These are phyloP conservation scores for Venturia canescens DNA, from an alignment of 1,140 invertebrate genomes.

Conservation along the genomic window DNA sequence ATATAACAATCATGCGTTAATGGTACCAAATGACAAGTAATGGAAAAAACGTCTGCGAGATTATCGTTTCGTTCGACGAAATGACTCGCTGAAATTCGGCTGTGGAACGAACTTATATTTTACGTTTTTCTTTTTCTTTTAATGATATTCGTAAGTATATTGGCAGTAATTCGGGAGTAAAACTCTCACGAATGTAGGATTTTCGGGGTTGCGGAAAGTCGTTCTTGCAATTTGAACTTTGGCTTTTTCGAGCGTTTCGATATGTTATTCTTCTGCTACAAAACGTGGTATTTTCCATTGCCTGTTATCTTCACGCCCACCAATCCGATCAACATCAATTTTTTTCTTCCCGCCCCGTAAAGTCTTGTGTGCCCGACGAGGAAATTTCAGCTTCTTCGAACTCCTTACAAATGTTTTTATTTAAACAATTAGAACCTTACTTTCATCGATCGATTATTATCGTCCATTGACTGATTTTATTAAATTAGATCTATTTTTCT, in stretches of 20 bases:
- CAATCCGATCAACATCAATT: background rate
- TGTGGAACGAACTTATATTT: conserved; percentile 25
- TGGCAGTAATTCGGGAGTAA: conserved; percentile 36
- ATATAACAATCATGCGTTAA: conserved; percentile 44
- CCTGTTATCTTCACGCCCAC: background rate
- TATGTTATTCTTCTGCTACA: background rate
- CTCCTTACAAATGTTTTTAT: conserved; percentile 15
- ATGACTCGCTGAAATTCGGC: background rate
- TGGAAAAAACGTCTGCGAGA: conserved; percentile 48
- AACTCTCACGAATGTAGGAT: conserved; percentile 32
- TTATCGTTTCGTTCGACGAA: conserved; percentile 29
- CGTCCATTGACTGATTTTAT: conserved; percentile 35
- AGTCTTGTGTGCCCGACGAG: conserved; percentile 31
- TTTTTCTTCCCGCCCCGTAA: background rate
- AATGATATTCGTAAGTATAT: conserved; percentile 21
- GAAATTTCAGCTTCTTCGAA: background rate
- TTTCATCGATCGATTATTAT: conserved; percentile 42
- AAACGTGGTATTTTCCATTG: background rate
- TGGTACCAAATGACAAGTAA: conserved; percentile 49
- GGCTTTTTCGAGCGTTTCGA: too few relatives aligned
- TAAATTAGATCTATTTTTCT: conserved; percentile 4
- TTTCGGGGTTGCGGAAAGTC: conserved; percentile 1
- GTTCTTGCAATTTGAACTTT: background rate
- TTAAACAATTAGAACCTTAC: conserved; percentile 43
- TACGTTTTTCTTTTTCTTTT: background rate